Evolutionary conservation across 2,888 invertebrate genomes (phyloP), one percentile per base, ranked within the genome.

Genomic region (Tribolium freemani): DNA sequence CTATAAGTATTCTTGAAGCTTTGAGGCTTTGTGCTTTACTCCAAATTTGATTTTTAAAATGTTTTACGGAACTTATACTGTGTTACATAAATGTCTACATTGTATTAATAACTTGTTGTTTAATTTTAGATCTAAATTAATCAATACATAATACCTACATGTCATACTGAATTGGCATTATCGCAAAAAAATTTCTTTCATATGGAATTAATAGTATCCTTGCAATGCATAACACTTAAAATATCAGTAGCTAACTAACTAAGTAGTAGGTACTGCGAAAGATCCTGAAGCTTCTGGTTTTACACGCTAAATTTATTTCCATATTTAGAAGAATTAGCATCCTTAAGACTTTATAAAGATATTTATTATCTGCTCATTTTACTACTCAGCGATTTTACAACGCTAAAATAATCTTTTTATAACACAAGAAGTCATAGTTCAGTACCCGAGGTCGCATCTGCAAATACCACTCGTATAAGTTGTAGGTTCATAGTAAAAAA

Each of bases 331-430:
- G 38, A 38, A 38, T 38, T 38, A 38, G 8, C 38, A 38, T 38
- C 38, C 38, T 38, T 38, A 38, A 38, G 38, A 38, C 38, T 38
- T 38, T 38, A 38, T 38, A 38, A 38, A 38, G 38, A 38, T 63
- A 30, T 63, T 63, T 53, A 50, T 53, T 31, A 51, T 31, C 63
- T 51, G 31, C 38, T 13, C 51, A 20, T 63, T 63, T 63, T 63
- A 63, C 50, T 50, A 63, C 63, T 51, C 38, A 21, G 50, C 50
- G 11, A 63, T 63, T 63, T 63, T 38, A 51, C 16, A 44, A 63
- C 51, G 51, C 10, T 11, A 21, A 48, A 60, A 58, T 16, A 48
- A 16, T 10, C 61, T 48, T 63, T 63, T 63, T 63, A 51, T 63
- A 30, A 20, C 51, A 10, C 31, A 46, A 26, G 20, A 26, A 38